These are phyloP conservation scores for Petrocephalus zakoni DNA, from an alignment of 2,113 vertebrate genomes.

Conservation along the genomic window DNA sequence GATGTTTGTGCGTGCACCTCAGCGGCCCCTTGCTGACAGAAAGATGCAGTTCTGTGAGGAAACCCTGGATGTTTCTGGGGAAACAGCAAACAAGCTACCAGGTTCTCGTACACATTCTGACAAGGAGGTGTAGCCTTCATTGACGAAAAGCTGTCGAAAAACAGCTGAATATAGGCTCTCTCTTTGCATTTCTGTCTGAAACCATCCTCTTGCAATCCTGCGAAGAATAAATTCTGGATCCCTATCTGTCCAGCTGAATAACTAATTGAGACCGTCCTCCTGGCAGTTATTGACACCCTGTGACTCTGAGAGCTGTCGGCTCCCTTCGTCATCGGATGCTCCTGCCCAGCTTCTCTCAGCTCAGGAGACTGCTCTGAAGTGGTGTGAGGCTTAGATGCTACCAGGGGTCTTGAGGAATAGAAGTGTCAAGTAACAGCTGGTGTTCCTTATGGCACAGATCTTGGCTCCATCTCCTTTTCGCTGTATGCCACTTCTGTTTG, in stretches of 20 bases:
- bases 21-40: constrained; percentile 46
- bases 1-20: not conserved
- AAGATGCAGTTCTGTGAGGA: constrained; percentile 35
- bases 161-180: not conserved
- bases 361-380: not conserved
- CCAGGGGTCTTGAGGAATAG: not conserved
- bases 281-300: not conserved
- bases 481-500: not conserved
- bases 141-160: not conserved
- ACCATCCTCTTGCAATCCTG: not conserved
- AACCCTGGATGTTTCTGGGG: constrained; percentile 43
- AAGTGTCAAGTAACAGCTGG: not conserved
- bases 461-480: not conserved
- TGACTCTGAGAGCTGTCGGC: not conserved
- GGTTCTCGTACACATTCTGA: constrained; percentile 53
- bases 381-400: not conserved
- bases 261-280: not conserved
- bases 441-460: not conserved
- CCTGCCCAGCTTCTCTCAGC: not conserved
- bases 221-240: not conserved
- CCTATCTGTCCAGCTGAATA: not conserved
- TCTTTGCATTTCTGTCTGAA: not conserved
- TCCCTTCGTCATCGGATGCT: not conserved
- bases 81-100: constrained; percentile 31
- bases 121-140: constrained; percentile 29